Conservation (phyloP, 2,888 invertebrate genomes). For the Globia sparganii region DNA sequence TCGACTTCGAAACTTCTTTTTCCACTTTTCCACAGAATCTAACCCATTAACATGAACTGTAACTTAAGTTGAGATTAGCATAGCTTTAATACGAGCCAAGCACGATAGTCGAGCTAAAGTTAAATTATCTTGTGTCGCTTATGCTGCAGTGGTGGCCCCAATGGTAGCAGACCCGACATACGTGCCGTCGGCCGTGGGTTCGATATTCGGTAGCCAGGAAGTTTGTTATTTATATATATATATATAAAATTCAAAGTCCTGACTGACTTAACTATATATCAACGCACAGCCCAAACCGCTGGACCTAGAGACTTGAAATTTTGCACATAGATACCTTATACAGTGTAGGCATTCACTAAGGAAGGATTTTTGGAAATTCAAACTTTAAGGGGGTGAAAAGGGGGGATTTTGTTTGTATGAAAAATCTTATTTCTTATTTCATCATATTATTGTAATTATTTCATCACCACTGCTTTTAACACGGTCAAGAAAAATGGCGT, state of each 20-base stretch:
- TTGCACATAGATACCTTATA: too few relatives aligned
- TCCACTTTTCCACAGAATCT: constrained; percentile 51
- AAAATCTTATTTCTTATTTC: too few relatives aligned
- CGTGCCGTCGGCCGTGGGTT: background rate
- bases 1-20: constrained; percentile 52
- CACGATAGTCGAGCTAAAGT: constrained; percentile 46
- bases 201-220: background rate
- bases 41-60: constrained; percentile 60
- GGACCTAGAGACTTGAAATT: too few relatives aligned
- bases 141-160: background rate
- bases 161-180: background rate
- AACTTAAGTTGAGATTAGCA: constrained; percentile 63
- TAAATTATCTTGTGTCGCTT: constrained; percentile 49
- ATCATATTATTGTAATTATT: too few relatives aligned
- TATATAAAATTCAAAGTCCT: too few relatives aligned
- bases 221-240: too few relatives aligned
- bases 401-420: too few relatives aligned
- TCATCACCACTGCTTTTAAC: background rate
- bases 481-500: background rate
- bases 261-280: too few relatives aligned
- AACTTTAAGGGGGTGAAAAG: too few relatives aligned
- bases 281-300: too few relatives aligned
- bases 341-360: too few relatives aligned
- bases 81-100: constrained; percentile 48
- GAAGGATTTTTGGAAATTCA: too few relatives aligned